Evolutionary conservation across 2,797 vertebrate genomes (phyloP).

Genomic region (Lates japonicus): DNA sequence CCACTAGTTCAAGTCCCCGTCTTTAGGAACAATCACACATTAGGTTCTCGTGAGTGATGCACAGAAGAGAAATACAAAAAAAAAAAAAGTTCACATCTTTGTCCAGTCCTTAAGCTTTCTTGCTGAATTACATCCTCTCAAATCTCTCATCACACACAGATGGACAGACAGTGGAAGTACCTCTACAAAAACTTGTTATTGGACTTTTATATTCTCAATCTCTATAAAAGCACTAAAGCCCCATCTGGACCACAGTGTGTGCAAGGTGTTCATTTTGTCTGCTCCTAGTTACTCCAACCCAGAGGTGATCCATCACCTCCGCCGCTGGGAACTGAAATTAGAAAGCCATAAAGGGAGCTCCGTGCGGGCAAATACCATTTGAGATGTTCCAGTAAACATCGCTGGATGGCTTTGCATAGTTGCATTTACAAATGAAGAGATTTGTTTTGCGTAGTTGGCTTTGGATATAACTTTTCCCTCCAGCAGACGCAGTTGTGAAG

Average conservation of each 20-base stretch:
- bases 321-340: background rate
- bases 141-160: slow-evolving; percentile 25
- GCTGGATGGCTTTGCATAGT: slow-evolving; percentile 53
- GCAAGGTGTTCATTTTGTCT: slow-evolving; percentile 41
- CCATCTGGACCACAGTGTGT: slow-evolving; percentile 25
- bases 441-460: slow-evolving; percentile 11
- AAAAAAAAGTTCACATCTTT: slow-evolving; percentile 85
- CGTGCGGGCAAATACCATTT: slow-evolving; percentile 29
- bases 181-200: slow-evolving; percentile 19
- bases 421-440: slow-evolving; percentile 34
- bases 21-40: slow-evolving; percentile 62
- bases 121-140: slow-evolving; percentile 18
- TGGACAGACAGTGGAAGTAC: slow-evolving; percentile 51
- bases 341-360: slow-evolving; percentile 4
- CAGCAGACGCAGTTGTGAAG: slow-evolving; percentile 8
- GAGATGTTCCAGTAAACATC: slow-evolving; percentile 19
- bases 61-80: slow-evolving; percentile 81
- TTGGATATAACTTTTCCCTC: slow-evolving; percentile 31
- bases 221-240: slow-evolving; percentile 39
- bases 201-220: slow-evolving; percentile 25
- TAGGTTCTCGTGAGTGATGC: slow-evolving; percentile 61
- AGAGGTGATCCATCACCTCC: slow-evolving; percentile 36
- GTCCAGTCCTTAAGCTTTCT: slow-evolving; percentile 84
- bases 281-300: slow-evolving; percentile 5
- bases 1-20: slow-evolving; percentile 67